Conservation (phyloP, 2,113 vertebrate species). For the Upupa epops region DNA sequence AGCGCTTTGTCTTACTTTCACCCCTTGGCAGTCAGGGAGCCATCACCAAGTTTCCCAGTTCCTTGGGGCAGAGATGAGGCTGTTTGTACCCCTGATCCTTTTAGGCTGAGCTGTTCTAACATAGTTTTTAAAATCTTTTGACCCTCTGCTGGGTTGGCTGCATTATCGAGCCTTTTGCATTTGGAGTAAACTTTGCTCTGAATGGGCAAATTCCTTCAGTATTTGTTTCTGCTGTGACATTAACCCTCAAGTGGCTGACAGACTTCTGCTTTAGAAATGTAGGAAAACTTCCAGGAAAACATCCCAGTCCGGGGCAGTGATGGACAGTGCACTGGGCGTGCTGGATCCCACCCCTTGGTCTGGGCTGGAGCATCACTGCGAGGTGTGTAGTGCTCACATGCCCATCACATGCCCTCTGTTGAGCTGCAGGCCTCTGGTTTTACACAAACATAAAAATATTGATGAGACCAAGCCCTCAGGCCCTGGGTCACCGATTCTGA, state of each 20-base stretch:
- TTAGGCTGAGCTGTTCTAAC: neutral
- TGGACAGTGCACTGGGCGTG: neutral
- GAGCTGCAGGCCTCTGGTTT: neutral
- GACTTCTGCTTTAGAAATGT: neutral
- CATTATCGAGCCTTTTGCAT: neutral
- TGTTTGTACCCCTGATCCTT: neutral
- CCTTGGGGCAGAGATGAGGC: neutral
- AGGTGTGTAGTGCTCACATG: neutral
- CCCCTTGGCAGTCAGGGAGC: neutral
- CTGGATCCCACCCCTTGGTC: neutral
- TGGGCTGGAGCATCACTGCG: neutral
- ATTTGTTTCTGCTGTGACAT: neutral
- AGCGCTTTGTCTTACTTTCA: neutral
- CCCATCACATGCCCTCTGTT: accelerated
- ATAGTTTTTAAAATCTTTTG: neutral
- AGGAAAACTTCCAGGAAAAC: neutral
- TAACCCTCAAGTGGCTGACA: neutral
- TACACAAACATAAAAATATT: accelerated
- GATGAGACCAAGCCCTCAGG: neutral
- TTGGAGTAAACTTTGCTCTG: neutral
- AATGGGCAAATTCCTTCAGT: neutral
- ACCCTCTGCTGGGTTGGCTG: neutral
- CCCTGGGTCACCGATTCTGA: neutral
- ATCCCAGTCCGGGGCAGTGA: neutral
- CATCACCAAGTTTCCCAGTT: neutral